A percentile compares a stretch with the other conserved stretches of the same genome.
Evolutionary conservation across 2,888 invertebrate genomes (phyloP).

Genomic region (Uropetala carovei): DNA sequence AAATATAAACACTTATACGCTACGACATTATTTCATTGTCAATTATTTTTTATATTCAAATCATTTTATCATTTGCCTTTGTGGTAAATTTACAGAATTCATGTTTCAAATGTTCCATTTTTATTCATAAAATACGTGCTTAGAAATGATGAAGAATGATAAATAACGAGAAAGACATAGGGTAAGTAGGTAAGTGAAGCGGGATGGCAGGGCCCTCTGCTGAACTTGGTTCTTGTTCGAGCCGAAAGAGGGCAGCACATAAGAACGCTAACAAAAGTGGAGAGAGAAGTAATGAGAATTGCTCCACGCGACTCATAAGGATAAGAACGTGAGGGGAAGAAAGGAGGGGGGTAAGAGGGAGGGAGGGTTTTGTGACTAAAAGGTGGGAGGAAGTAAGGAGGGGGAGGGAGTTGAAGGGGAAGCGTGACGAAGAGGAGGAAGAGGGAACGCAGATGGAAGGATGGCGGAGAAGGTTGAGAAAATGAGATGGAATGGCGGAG

Average conservation of each 20-base stretch:
- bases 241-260: neutral
- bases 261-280: neutral
- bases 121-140: too few species aligned
- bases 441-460: neutral
- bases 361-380: too few species aligned
- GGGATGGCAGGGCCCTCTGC: neutral
- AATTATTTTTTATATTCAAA: too few species aligned
- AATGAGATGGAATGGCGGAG: neutral
- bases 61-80: too few species aligned
- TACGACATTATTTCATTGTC: too few species aligned
- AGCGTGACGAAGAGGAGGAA: neutral
- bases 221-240: neutral
- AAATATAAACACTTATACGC: too few species aligned
- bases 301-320: neutral
- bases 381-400: neutral
- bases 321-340: neutral
- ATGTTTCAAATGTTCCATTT: too few species aligned
- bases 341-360: neutral
- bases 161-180: neutral
- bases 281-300: neutral
- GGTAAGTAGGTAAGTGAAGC: neutral
- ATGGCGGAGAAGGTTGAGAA: neutral
- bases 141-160: neutral
- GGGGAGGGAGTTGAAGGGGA: neutral
- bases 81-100: too few species aligned